Base-by-base conservation (phyloP, 2,888 invertebrate species). In the Dione vanillae region DNA sequence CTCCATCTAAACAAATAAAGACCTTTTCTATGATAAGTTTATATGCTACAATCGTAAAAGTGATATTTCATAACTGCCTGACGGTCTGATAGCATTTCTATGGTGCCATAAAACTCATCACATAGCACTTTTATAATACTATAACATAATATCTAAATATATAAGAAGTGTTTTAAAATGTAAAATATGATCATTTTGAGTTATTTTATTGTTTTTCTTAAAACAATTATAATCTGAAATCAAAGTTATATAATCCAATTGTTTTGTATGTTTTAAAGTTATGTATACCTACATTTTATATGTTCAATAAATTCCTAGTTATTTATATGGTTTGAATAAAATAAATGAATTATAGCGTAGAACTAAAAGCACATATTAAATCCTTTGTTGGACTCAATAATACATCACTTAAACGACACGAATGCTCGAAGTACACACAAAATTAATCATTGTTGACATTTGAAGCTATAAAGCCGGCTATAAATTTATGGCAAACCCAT, bases 391-490 rank as follows among this genome's bases (percentile, higher is more conserved):
- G 45, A 61, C 61, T 61, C 43, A 11, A 61, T 61, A 67, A 67
- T 59, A 52, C 16, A 43, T 61, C 51, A 43, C n/a, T 41, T 43
- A 37, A 12, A 67, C 59, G 58, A 67, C 58, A 65, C 59, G 59
- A 68, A 59, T 51, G 56, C 51, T 58, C 58, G 56, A 71, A 71
- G 52, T 61, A 71, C 68, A 61, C 61, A 61, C 61, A 51, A 58
- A 68, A 71, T 72, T 69, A 69, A 72, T 72, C 72, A 72, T 56
- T 62, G 56, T 14, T 51, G 65, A 64, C 69, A 56, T 41, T 69
- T 62, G 47, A 69, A 62, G 56, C 69, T 62, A 72, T 72, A 69
- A 72, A 72, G 58, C 69, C 72, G 27, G 58, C 66, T 51, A 72
- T 72, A 72, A 72, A 72, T 69, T 37, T 56, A 51, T 69, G 56